These are phyloP conservation scores for Drosophila longiperda DNA, from an alignment of 2,888 invertebrate genomes.

Conservation along the genomic window DNA sequence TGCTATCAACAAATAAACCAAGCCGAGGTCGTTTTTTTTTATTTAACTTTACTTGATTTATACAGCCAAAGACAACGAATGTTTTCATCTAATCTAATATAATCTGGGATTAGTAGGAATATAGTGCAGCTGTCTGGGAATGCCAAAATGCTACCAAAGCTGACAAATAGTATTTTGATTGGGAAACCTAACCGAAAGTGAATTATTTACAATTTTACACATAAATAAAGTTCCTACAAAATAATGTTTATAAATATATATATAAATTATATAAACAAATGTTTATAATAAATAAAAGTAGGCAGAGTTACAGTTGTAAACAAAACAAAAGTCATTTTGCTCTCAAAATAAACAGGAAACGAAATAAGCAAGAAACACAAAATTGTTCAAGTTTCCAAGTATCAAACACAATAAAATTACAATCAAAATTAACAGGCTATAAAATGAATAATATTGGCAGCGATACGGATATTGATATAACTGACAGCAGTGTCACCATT, in stretches of 20 bases:
- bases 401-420: constrained; percentile 5
- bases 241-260: too few species aligned
- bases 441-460: constrained; percentile 32
- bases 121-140: constrained; percentile 5
- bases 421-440: constrained; percentile 37
- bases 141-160: constrained; percentile 14
- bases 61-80: constrained; percentile 34
- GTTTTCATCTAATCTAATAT: neutral
- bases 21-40: constrained; percentile 11
- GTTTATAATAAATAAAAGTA: too few species aligned
- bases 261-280: too few species aligned
- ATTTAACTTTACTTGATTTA: constrained; percentile 35
- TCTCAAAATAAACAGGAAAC: constrained; percentile 21
- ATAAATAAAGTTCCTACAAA: too few species aligned
- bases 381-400: constrained; percentile 25
- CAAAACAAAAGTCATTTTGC: constrained; percentile 7
- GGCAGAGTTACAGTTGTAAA: neutral
- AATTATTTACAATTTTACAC: neutral
- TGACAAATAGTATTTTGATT: neutral
- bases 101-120: constrained; percentile 28
- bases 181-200: neutral
- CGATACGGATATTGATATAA: constrained; percentile 34
- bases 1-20: constrained; percentile 56
- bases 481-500: constrained; percentile 17
- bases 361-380: neutral